A percentile compares a stretch with the other conserved stretches of the same genome.
phyloP scores from a whole-genome alignment of 2,113 vertebrate genomes.

The Bothrops jararaca region DNA sequence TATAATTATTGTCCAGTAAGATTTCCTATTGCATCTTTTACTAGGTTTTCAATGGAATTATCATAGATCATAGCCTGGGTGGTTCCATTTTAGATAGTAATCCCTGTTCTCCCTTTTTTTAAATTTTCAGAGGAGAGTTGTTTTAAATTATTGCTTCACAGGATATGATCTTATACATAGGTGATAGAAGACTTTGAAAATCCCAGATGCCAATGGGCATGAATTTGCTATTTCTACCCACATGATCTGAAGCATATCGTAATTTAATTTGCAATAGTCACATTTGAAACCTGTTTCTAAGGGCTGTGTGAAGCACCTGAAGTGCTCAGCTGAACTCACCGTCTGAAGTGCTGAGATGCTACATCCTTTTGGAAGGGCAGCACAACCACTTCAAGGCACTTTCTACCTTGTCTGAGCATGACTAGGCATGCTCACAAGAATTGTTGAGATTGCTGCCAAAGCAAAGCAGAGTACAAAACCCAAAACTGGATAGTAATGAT shows the following conservation, averaged over 20 bases:
- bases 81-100: constrained; percentile 5
- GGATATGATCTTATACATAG: fast-evolving
- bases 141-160: too few relatives aligned
- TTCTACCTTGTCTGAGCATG: not conserved
- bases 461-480: not conserved
- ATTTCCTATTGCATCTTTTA: constrained; percentile 18
- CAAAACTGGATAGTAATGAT: not conserved
- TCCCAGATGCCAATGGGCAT: not conserved
- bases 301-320: not conserved
- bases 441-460: not conserved
- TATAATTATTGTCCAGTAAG: constrained; percentile 49
- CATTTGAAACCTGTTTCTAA: constrained; percentile 9
- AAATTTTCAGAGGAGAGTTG: not conserved
- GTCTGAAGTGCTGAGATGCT: not conserved
- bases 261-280: constrained; percentile 8
- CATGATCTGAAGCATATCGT: fast-evolving
- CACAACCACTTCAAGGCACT: not conserved
- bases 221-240: not conserved
- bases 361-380: not conserved
- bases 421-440: not conserved
- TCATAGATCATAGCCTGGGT: not conserved
- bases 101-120: not conserved
- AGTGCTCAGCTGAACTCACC: not conserved
- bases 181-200: not conserved
- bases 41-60: constrained; percentile 12